Conservation (phyloP, 2,113 vertebrate genomes). For the Galbula dea region DNA sequence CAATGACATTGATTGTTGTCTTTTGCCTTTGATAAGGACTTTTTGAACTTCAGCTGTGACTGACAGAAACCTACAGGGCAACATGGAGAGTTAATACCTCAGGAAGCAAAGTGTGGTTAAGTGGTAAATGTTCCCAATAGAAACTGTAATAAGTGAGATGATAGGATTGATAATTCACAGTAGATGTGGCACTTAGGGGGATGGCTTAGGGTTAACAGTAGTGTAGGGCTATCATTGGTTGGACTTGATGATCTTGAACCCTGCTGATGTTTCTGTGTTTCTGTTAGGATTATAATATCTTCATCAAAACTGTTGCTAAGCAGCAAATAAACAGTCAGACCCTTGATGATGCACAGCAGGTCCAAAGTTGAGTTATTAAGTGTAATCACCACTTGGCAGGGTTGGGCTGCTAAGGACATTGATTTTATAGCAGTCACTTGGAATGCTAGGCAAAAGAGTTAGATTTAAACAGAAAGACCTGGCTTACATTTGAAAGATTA, state of each 20-base stretch:
- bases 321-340: not conserved
- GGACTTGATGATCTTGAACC: no score
- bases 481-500: constrained; percentile 4
- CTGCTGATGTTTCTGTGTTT: no score
- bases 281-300: not conserved
- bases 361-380: not conserved
- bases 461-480: not conserved
- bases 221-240: no score
- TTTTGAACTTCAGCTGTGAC: not conserved
- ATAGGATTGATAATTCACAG: not conserved
- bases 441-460: not conserved
- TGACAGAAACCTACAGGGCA: not conserved
- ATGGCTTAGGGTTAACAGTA: no score
- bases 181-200: no score
- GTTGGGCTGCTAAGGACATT: not conserved
- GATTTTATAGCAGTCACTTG: not conserved
- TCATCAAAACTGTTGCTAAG: not conserved
- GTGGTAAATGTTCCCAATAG: not conserved
- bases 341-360: not conserved
- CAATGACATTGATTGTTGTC: not conserved
- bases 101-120: not conserved
- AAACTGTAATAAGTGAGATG: not conserved
- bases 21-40: not conserved
- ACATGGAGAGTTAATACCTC: not conserved
- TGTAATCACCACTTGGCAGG: not conserved